Evolutionary conservation across 2,888 invertebrate species (phyloP).

Genomic region (Elysia crispata): DNA sequence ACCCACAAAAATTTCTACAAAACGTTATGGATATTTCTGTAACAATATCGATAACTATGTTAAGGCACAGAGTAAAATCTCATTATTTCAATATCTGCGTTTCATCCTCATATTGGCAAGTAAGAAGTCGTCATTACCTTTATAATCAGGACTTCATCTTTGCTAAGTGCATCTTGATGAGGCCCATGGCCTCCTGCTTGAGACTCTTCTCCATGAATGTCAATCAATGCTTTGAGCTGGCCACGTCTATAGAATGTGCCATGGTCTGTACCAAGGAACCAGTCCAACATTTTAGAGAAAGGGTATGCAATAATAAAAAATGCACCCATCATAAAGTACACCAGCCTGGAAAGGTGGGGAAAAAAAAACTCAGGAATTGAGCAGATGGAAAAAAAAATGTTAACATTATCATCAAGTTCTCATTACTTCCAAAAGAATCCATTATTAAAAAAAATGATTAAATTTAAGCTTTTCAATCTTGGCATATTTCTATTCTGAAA

Average conservation of each 20-base stretch:
- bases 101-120: too few species aligned
- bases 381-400: too few species aligned
- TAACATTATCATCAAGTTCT: too few species aligned
- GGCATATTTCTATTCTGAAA: too few species aligned
- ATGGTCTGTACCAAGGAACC: conserved; percentile 73
- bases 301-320: conserved; percentile 75
- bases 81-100: too few species aligned
- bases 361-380: too few species aligned
- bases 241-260: conserved; percentile 73
- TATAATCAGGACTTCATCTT: conserved; percentile 75
- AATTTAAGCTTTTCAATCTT: too few species aligned
- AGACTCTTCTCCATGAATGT: conserved; percentile 67
- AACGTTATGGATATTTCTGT: too few species aligned
- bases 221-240: conserved; percentile 74
- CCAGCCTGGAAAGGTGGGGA: conserved; percentile 69
- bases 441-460: too few species aligned
- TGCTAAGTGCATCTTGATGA: conserved; percentile 60
- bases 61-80: too few species aligned
- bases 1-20: too few species aligned
- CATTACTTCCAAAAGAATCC: too few species aligned
- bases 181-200: conserved; percentile 38
- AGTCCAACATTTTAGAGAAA: conserved; percentile 75
- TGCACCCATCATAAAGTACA: conserved; percentile 73
- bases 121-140: conserved; percentile 61
- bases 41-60: neutral